These are phyloP conservation scores for Pseudomugil tenellus DNA, from an alignment of 2,797 vertebrate genomes.

Conservation along the genomic window DNA sequence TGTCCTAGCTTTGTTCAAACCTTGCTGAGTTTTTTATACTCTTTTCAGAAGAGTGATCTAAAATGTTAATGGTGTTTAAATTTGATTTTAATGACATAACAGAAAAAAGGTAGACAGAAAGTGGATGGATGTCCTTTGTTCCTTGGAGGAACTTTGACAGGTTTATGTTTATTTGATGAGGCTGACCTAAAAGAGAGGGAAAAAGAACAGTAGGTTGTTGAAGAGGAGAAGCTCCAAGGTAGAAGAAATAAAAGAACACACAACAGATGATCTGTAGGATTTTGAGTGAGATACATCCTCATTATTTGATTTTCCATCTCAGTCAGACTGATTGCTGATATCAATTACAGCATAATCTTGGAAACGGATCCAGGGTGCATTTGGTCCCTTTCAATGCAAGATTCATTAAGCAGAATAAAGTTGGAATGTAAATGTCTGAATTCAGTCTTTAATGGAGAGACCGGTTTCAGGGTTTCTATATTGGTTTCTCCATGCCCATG, in stretches of 20 bases:
- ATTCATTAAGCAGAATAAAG: conserved; percentile 27
- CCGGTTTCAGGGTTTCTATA: conserved; percentile 33
- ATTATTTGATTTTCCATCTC: conserved; percentile 20
- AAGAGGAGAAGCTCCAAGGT: too few species aligned
- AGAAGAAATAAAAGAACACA: too few species aligned
- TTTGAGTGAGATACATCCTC: not conserved
- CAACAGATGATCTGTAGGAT: not conserved
- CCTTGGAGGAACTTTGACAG: conserved; percentile 55
- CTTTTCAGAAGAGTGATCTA: conserved; percentile 41
- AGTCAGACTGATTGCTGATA: not conserved
- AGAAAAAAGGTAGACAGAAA: conserved; percentile 33
- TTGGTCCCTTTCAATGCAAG: conserved; percentile 16
- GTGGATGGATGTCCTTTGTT: conserved; percentile 49
- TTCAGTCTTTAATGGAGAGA: conserved; percentile 50
- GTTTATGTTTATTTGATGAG: conserved; percentile 68
- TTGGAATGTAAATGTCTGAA: conserved; percentile 29
- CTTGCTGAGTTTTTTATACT: not conserved
- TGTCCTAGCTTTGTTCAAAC: conserved; percentile 20
- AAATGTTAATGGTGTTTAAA: conserved; percentile 60
- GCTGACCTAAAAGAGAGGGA: conserved; percentile 22
- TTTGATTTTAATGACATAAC: conserved; percentile 44
- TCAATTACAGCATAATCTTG: conserved; percentile 19
- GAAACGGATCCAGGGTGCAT: conserved; percentile 6
- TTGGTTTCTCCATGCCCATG: conserved; percentile 14
- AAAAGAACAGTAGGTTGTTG: not conserved